These are phyloP conservation scores for Siniperca scherzeri DNA, from an alignment of 2,797 vertebrate species.

Conservation along the genomic window DNA sequence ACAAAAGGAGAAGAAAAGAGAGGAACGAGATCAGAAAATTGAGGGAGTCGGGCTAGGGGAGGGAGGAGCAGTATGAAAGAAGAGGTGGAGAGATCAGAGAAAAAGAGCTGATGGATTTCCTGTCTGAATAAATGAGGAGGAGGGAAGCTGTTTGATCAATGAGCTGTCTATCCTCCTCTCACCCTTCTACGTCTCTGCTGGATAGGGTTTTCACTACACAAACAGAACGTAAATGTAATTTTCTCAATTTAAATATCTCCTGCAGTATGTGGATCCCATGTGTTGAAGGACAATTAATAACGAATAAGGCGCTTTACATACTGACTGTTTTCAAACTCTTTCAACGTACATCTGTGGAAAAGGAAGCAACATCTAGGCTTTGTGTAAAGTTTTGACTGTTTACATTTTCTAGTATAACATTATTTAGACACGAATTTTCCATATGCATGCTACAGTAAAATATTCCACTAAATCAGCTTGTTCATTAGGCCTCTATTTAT, in stretches of 20 bases:
- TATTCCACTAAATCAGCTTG: constrained; percentile 13
- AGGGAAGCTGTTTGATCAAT: constrained; percentile 86
- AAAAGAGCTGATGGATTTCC: constrained; percentile 84
- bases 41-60: constrained; percentile 29
- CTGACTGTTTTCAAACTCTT: neutral
- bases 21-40: constrained; percentile 38
- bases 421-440: neutral
- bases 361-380: neutral
- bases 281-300: constrained; percentile 57
- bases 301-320: constrained; percentile 22
- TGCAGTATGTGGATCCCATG: constrained; percentile 21
- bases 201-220: constrained; percentile 62
- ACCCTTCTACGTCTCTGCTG: constrained; percentile 55
- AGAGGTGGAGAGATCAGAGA: constrained; percentile 78
- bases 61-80: constrained; percentile 61
- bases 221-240: constrained; percentile 65
- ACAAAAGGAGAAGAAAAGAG: constrained; percentile 46
- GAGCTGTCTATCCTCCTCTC: constrained; percentile 71
- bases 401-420: neutral
- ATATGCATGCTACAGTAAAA: neutral
- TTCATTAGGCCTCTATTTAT: constrained; percentile 18
- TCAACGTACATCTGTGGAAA: neutral
- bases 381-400: neutral
- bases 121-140: constrained; percentile 84
- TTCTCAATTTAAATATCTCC: constrained; percentile 55